Evolutionary conservation across 2,113 vertebrate species (phyloP), one percentile per base, ranked within the genome.

Genomic region (Lota lota): DNA sequence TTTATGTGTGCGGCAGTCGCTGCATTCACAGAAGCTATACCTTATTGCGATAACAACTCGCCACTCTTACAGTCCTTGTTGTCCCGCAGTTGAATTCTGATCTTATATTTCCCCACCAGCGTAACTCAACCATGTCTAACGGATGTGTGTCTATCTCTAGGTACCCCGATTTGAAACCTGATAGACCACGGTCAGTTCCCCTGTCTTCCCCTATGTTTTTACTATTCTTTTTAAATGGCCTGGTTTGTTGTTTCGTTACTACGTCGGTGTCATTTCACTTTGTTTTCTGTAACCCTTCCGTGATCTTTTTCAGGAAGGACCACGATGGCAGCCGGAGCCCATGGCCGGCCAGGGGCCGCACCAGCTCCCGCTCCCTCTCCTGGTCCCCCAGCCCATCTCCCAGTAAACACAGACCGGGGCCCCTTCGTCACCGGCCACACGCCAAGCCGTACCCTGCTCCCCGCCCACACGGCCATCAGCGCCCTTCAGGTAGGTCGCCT

Each of bases 81-180:
- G n/a, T 56, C 53, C 12, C 51, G 2, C 3, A 56, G 17, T 56
- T 56, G 5, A 56, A 56, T 1, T 18, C n/a, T 56, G 16, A 56
- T 17, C n/a, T 56, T n/a, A 56, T 56, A n/a, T 18, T 18, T 56
- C 53, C 53, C 7, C 18, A 56, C 5, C 53, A 56, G 53, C 53
- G 17, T 56, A 47, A 14, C 40, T 56, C 53, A 18, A 59, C 67
- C 28, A 20, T 10, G 21, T 51, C 21, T 79, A 54, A 79, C 12
- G 0, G 0, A 3, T 56, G 22, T 24, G 21, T 61, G 59, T 61
- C 3, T 61, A 15, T 83, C 50, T 70, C 17, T 80, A 97, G 95
- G 60, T 95, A 94, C 33, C 94, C 94, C 0, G 91, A 93, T 5
- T 96, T 95, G 95, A 95, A 94, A 62, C 83, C 86, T 66, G 59